phyloP scores from a whole-genome alignment of 2,113 vertebrate species.

The Nerophis lumbriciformis region DNA sequence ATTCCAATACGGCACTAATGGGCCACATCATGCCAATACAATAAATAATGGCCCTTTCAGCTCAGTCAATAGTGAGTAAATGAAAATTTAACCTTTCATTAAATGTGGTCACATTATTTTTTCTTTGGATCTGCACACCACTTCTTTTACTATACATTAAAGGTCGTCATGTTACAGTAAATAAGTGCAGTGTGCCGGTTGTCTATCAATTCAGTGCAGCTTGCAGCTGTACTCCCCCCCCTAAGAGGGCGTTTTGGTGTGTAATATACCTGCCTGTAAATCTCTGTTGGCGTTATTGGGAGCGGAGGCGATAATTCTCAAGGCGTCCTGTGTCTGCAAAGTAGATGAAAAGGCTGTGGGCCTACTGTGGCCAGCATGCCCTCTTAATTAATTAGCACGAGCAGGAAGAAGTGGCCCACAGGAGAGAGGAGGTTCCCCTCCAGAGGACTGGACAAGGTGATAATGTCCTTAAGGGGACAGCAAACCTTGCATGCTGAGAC shows the following conservation, averaged over 20 bases:
- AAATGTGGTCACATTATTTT: slow-evolving; percentile 75
- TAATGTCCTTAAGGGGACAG: slow-evolving; percentile 74
- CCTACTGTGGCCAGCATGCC: slow-evolving; percentile 71
- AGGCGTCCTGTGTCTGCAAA: slow-evolving; percentile 62
- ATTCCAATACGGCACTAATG: slow-evolving; percentile 81
- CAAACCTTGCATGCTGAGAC: slow-evolving; percentile 47
- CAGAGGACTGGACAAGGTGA: slow-evolving; percentile 75
- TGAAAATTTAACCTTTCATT: slow-evolving; percentile 81
- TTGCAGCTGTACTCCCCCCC: slow-evolving; percentile 15
- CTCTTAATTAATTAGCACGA: slow-evolving; percentile 80
- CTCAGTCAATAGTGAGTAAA: slow-evolving; percentile 79
- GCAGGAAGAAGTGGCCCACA: slow-evolving; percentile 66
- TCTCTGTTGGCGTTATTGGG: slow-evolving; percentile 44
- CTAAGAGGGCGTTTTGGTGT: slow-evolving; percentile 22
- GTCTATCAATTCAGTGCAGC: slow-evolving; percentile 7
- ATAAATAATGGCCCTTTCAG: slow-evolving; percentile 79
- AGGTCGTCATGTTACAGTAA: background rate
- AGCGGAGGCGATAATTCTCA: slow-evolving; percentile 67
- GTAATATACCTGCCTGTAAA: slow-evolving; percentile 31
- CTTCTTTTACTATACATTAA: slow-evolving; percentile 9
- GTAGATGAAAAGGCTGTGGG: slow-evolving; percentile 72
- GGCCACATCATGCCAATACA: slow-evolving; percentile 81
- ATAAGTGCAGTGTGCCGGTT: background rate
- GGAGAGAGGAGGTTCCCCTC: slow-evolving; percentile 60
- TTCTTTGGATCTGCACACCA: slow-evolving; percentile 31